phyloP scores from a whole-genome alignment of 1,140 invertebrate species.

The Whitmania pigra region DNA sequence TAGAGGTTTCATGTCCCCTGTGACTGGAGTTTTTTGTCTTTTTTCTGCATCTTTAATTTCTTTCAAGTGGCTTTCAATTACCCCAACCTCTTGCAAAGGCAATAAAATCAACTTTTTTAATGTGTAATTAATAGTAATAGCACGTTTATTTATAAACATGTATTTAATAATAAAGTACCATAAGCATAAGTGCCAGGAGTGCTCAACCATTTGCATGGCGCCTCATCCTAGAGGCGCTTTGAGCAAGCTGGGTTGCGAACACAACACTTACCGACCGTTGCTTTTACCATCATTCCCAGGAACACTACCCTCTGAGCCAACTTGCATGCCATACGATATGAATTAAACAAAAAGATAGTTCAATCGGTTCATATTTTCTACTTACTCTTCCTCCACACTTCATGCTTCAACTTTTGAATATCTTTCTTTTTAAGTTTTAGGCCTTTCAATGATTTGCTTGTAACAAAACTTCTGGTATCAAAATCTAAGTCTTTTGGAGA shows the following conservation, averaged over 20 bases:
- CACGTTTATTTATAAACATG: too few species aligned
- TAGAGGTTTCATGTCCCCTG: neutral
- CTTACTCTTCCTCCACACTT: constrained; percentile 7
- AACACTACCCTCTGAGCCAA: too few species aligned
- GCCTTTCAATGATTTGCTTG: constrained; percentile 6
- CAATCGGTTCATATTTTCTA: neutral
- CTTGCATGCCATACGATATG: too few species aligned
- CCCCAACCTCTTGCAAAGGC: neutral
- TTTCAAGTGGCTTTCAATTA: neutral
- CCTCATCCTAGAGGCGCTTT: too few species aligned
- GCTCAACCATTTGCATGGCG: too few species aligned
- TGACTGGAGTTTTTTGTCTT: neutral
- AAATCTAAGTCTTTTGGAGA: neutral
- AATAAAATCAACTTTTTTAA: neutral
- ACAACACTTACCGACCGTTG: too few species aligned
- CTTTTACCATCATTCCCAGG: too few species aligned
- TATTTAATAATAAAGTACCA: too few species aligned
- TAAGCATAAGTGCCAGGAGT: too few species aligned
- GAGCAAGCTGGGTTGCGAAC: too few species aligned
- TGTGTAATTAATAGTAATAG: too few species aligned
- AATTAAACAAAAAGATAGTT: neutral
- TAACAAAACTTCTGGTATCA: constrained; percentile 9
- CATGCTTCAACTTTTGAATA: neutral
- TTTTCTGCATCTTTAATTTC: constrained; percentile 1
- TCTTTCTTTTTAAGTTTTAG: neutral